phyloP scores from a whole-genome alignment of 2,797 vertebrate genomes.

The Simalia tracyae region DNA sequence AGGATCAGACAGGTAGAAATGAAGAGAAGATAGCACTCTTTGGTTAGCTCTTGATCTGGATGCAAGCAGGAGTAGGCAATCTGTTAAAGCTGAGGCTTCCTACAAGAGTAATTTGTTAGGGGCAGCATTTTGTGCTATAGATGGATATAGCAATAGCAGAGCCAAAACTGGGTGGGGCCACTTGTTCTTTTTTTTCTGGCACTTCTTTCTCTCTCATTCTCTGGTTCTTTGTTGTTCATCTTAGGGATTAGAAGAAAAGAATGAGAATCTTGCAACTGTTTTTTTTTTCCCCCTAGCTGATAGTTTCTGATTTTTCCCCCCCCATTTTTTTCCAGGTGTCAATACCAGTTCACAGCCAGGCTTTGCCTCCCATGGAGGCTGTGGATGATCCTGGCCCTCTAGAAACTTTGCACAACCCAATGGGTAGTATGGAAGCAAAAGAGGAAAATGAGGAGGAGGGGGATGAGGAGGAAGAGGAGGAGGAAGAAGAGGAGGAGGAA shows the following conservation, averaged over 20 bases:
- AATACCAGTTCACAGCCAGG: conserved; percentile 80
- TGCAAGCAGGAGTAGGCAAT: neutral
- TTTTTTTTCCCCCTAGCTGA: neutral
- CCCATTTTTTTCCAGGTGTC: conserved; percentile 76
- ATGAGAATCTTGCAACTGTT: neutral
- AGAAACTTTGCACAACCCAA: conserved; percentile 81
- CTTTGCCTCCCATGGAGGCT: conserved; percentile 83
- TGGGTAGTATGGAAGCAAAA: conserved; percentile 83
- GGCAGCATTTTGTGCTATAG: neutral
- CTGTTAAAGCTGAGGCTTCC: neutral
- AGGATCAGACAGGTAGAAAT: no score
- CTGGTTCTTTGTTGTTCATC: neutral
- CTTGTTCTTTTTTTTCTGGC: neutral
- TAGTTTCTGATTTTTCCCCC: neutral
- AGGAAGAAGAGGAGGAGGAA: conserved; percentile 62
- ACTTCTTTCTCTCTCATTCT: neutral
- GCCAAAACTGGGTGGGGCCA: neutral
- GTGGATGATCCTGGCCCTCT: conserved; percentile 77
- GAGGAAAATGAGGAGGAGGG: conserved; percentile 88
- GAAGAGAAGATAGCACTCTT: neutral
- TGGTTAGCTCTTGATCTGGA: neutral
- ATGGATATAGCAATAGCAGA: neutral
- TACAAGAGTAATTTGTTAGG: neutral
- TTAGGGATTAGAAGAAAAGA: conserved; percentile 4
- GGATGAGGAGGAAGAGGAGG: conserved; percentile 83